Evolutionary conservation across 2,797 vertebrate genomes (phyloP).

Genomic region (Notolabrus celidotus): DNA sequence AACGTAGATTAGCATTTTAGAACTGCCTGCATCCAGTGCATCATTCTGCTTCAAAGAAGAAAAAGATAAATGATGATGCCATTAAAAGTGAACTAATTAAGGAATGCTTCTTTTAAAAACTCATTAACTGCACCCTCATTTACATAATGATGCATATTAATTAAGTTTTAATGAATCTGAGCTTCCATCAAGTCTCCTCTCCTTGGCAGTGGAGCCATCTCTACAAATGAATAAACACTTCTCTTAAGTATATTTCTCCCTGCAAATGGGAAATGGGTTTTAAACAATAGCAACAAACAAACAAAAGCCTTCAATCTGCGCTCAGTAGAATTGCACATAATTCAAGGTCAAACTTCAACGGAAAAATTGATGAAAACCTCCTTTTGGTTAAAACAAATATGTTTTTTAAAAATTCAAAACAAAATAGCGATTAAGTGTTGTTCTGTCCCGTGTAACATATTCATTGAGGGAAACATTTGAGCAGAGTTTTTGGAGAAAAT

Average conservation of each 20-base stretch:
- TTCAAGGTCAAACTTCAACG: conserved; percentile 81
- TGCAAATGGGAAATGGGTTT: conserved; percentile 94
- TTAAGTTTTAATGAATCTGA: conserved; percentile 99
- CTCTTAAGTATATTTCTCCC: conserved; percentile 97
- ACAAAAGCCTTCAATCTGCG: conserved; percentile 84
- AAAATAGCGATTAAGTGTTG: conserved; percentile 38
- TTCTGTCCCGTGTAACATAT: conserved; percentile 49
- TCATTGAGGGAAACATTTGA: conserved; percentile 58
- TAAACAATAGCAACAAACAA: conserved; percentile 93
- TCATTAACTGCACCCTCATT: conserved; percentile 99
- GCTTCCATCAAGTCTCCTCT: conserved; percentile 99
- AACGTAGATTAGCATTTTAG: conserved; percentile 95
- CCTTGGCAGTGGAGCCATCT: conserved; percentile 99
- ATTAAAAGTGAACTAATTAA: conserved; percentile 99
- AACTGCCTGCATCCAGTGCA: conserved; percentile 95
- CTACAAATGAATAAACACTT: conserved; percentile 99
- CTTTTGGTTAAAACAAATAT: conserved; percentile 52
- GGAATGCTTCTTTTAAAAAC: conserved; percentile 99
- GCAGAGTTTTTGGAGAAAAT: conserved; percentile 49
- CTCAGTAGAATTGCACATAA: conserved; percentile 74
- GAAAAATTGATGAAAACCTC: conserved; percentile 58
- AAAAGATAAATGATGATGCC: conserved; percentile 99
- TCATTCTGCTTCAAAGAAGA: conserved; percentile 99
- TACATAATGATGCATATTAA: conserved; percentile 99
- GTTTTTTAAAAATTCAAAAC: conserved; percentile 26